These are phyloP conservation scores for Saturnia pavonia DNA, from an alignment of 2,888 invertebrate genomes.

Conservation along the genomic window DNA sequence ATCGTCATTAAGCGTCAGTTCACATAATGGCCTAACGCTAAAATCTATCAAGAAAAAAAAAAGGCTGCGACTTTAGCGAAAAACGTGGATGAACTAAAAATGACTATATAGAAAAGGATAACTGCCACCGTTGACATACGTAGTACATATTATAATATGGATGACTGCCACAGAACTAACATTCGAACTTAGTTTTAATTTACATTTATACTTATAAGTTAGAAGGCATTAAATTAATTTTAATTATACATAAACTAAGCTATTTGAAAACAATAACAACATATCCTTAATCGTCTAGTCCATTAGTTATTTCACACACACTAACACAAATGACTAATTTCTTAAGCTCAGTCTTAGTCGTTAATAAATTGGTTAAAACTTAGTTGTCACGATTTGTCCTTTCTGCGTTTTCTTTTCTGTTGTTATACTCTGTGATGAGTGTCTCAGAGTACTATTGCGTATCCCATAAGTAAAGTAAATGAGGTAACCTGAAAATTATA, in stretches of 20 bases:
- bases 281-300: neutral
- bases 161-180: neutral
- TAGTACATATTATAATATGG: too few relatives aligned
- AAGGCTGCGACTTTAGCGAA: too few relatives aligned
- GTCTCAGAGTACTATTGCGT: conserved; percentile 11
- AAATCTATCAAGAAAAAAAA: too few relatives aligned
- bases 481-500: conserved; percentile 18
- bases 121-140: too few relatives aligned
- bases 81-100: too few relatives aligned
- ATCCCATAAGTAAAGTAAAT: conserved; percentile 17
- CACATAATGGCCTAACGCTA: too few relatives aligned
- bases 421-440: neutral
- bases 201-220: too few relatives aligned
- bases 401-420: conserved; percentile 9
- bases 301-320: neutral
- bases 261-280: too few relatives aligned
- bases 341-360: neutral
- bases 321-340: neutral
- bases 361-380: neutral
- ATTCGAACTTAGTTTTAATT: neutral
- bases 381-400: conserved; percentile 8
- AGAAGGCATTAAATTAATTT: neutral
- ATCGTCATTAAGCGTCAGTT: too few relatives aligned
- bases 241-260: neutral
- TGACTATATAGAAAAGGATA: too few relatives aligned